Conservation (phyloP, 2,888 invertebrate species). For the Polia nebulosa region DNA sequence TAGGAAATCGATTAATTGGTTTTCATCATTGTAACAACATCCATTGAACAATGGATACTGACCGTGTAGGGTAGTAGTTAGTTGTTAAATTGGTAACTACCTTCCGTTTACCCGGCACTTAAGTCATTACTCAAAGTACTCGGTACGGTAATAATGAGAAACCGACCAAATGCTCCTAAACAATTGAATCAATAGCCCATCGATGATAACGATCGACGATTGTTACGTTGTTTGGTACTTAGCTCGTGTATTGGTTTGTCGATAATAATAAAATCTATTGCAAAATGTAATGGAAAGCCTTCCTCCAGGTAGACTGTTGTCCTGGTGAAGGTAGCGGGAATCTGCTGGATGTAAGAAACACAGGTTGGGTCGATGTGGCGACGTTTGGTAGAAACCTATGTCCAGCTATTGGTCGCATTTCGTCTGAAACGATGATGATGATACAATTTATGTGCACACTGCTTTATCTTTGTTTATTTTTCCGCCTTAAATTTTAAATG, state of each 20-base stretch:
- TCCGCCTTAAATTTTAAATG: too few relatives aligned
- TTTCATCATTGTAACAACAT: not conserved
- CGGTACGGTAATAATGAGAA: slow-evolving; percentile 41
- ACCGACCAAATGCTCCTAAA: slow-evolving; percentile 44
- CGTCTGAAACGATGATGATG: not conserved
- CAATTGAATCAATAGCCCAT: slow-evolving; percentile 24
- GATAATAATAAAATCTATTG: not conserved
- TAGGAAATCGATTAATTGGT: not conserved
- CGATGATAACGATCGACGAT: slow-evolving; percentile 13
- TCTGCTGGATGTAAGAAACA: not conserved
- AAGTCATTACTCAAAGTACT: slow-evolving; percentile 24
- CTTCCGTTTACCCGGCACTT: slow-evolving; percentile 1
- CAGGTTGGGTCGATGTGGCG: not conserved
- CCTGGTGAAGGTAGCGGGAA: not conserved
- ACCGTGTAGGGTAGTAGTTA: not conserved
- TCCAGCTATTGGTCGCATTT: not conserved
- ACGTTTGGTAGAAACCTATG: not conserved
- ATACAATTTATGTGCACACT: not conserved
- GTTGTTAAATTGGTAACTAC: slow-evolving; percentile 2
- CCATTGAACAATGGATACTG: not conserved
- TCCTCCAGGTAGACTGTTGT: not conserved
- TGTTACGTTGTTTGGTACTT: not conserved
- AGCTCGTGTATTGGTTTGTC: not conserved
- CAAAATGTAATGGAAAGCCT: not conserved
- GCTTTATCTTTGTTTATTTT: not conserved